Evolutionary conservation across 2,113 vertebrate genomes (phyloP), one percentile per base, ranked within the genome.

Genomic region (Ursus arctos): DNA sequence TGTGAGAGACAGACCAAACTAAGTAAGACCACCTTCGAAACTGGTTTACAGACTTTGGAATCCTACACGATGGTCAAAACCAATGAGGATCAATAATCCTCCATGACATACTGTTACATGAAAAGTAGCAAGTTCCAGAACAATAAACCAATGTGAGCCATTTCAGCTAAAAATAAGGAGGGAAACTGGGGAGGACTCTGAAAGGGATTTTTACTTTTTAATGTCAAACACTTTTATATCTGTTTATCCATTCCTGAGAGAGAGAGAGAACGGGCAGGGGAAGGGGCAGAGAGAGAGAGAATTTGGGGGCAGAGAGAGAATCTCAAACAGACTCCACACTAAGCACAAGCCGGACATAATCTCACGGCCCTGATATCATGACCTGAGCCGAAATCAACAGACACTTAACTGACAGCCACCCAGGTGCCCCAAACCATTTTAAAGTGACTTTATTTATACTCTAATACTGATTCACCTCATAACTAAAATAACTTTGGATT

Each of bases 171-270:
- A 36, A 51, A 67, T 31, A 65, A 49, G 47, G 22, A 2, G 31
- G 26, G 33, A 21, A 1, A 6, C 0, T 33, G 21, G 21, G 72
- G 11, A 51, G n/a, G 55, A 28, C 53, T 90, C 71, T 77, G 65
- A 67, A 91, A 91, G 59, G 9, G 22, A 67, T 80, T 43, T 96
- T 95, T 31, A 59, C 53, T 89, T 85, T 85, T 96, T n/a, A 95
- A 49, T 72, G 67, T 63, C 40, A 76, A 31, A 51, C 28, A 36
- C 6, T 81, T 57, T 81, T 57, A 9, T 24, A 28, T 49, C 72
- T 76, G 7, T 76, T 47, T 76, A 28, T 76, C 40, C 43, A 47
- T 49, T 76, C 14, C 7, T 28, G 43, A 26, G 7, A 26, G 24
- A 1, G 5, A n/a, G 16, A 59, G 7, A 69, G 18, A 36, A 36